Evolutionary conservation across 2,888 invertebrate genomes (phyloP).

Genomic region (Lumbricus terrestris): DNA sequence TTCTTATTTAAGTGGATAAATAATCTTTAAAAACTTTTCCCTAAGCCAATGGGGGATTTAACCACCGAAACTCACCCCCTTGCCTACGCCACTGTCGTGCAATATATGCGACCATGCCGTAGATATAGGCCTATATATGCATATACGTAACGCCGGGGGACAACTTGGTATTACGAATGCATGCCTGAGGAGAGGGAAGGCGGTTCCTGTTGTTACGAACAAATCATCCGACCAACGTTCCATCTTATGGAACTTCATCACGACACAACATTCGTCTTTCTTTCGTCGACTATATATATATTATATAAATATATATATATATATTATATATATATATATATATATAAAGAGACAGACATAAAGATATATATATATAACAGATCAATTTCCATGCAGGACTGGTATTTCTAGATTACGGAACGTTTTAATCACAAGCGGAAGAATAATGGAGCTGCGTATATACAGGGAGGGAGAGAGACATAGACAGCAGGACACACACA

Average conservation of each 20-base stretch:
- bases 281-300: too few species aligned
- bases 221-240: neutral
- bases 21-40: too few species aligned
- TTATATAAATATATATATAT: too few species aligned
- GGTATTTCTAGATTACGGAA: neutral
- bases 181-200: neutral
- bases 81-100: too few species aligned
- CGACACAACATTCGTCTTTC: neutral
- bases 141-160: neutral
- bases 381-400: neutral
- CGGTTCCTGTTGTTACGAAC: neutral
- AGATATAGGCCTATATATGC: neutral
- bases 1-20: too few species aligned
- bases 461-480: too few species aligned
- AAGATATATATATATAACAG: neutral
- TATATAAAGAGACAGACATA: too few species aligned
- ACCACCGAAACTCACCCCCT: too few species aligned
- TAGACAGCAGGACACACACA: too few species aligned
- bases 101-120: neutral
- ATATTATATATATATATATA: too few species aligned
- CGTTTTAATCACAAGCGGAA: neutral
- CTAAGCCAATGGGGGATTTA: too few species aligned
- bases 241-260: neutral
- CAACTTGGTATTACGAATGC: neutral
- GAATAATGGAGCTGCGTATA: neutral